Percentiles rank a stretch among this genome's conserved stretches.
phyloP scores from a whole-genome alignment of 2,797 vertebrate species.

The Mus spretus region DNA sequence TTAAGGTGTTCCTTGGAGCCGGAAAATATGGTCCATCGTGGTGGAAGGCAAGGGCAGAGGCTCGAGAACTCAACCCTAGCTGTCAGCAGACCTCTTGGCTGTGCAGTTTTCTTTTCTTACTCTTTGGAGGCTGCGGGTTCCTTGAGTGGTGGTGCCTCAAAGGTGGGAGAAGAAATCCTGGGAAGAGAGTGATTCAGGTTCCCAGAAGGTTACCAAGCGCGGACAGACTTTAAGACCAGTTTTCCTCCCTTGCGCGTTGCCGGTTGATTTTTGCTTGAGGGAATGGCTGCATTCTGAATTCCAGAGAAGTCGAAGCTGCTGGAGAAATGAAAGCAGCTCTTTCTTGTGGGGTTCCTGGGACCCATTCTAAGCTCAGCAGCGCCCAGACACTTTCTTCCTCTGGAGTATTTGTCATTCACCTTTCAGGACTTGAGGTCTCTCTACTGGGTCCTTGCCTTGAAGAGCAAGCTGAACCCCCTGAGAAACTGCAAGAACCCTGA shows the following conservation, averaged over 20 bases:
- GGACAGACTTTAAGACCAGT: background rate
- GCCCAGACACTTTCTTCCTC: background rate
- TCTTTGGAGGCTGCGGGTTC: background rate
- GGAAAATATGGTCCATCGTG: background rate
- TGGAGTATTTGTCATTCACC: constrained; percentile 23
- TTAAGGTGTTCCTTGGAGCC: constrained; percentile 27
- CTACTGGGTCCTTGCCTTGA: background rate
- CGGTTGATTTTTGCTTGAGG: background rate
- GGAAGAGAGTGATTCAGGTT: background rate
- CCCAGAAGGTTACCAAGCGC: constrained; percentile 40
- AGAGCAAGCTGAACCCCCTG: background rate
- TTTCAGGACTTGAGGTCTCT: background rate
- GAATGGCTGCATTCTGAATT: background rate
- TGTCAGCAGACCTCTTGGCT: background rate
- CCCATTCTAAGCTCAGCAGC: background rate
- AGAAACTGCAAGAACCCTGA: background rate
- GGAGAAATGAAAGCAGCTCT: constrained; percentile 11
- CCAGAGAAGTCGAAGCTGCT: constrained; percentile 7
- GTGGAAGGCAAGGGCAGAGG: background rate
- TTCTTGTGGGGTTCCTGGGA: background rate
- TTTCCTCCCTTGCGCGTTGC: background rate
- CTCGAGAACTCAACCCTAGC: background rate
- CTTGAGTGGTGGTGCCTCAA: background rate
- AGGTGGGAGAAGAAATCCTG: background rate
- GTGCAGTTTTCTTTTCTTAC: background rate